Percentiles rank a stretch among this genome's conserved stretches.
Conservation (phyloP, 1,140 invertebrate species). For the Drosophila ohnishii region DNA sequence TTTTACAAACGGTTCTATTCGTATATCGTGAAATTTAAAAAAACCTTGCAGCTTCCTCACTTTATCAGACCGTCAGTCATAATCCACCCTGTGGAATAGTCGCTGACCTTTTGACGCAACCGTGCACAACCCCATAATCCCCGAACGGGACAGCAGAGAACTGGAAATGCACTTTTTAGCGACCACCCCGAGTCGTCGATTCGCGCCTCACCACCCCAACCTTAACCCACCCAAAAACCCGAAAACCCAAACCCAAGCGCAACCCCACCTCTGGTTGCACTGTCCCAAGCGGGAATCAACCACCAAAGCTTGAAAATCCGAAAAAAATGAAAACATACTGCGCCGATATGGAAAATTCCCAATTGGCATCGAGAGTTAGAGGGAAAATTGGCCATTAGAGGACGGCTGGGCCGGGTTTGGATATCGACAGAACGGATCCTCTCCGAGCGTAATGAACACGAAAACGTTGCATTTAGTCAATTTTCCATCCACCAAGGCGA, state of each 20-base stretch:
- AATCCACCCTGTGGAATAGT: slow-evolving; percentile 34
- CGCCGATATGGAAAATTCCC: slow-evolving; percentile 56
- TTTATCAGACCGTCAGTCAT: slow-evolving; percentile 12
- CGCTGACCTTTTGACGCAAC: slow-evolving; percentile 41
- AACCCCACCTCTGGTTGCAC: slow-evolving; percentile 25
- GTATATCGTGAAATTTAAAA: background rate
- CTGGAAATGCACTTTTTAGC: slow-evolving; percentile 53
- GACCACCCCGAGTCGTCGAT: slow-evolving; percentile 26
- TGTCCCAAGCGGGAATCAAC: slow-evolving; percentile 68
- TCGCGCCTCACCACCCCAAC: slow-evolving; percentile 45
- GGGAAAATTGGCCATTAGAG: slow-evolving; percentile 68
- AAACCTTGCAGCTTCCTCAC: background rate
- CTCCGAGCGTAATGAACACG: slow-evolving; percentile 51
- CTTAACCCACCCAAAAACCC: slow-evolving; percentile 19
- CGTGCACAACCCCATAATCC: slow-evolving; percentile 39
- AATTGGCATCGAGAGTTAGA: slow-evolving; percentile 46
- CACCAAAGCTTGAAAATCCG: slow-evolving; percentile 44
- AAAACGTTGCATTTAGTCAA: slow-evolving; percentile 75
- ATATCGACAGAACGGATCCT: slow-evolving; percentile 19
- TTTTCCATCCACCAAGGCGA: slow-evolving; percentile 62
- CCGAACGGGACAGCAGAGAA: slow-evolving; percentile 21
- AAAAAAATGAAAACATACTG: slow-evolving; percentile 31
- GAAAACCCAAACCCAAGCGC: background rate
- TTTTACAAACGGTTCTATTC: slow-evolving; percentile 1
- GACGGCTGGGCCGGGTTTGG: background rate